These are phyloP conservation scores for Mechanitis messenoides DNA, from an alignment of 2,888 invertebrate species.

Conservation along the genomic window DNA sequence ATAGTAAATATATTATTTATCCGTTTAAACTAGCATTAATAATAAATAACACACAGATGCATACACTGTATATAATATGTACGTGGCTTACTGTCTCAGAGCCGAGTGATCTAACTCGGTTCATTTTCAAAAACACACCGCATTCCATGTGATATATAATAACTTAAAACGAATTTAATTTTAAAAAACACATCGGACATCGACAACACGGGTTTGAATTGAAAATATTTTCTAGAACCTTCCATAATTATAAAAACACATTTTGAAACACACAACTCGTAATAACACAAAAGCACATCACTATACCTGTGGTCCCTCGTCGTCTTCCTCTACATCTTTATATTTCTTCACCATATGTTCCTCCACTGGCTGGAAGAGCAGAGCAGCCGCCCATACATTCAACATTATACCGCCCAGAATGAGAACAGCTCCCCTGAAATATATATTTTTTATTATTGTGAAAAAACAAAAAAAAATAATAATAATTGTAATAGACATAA, in stretches of 20 bases:
- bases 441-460: background rate
- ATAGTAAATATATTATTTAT: background rate
- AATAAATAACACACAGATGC: background rate
- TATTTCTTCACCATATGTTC: constrained; percentile 84
- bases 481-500: no score
- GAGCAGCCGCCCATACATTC: constrained; percentile 89
- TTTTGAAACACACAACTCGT: no score
- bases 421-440: constrained; percentile 83
- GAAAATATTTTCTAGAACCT: no score
- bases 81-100: constrained; percentile 20
- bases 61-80: constrained; percentile 15
- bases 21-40: background rate
- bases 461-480: background rate
- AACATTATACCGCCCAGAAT: constrained; percentile 88
- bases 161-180: background rate
- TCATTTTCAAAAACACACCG: constrained; percentile 24
- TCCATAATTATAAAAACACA: no score
- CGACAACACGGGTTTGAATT: background rate
- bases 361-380: constrained; percentile 90
- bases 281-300: background rate
- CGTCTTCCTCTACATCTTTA: constrained; percentile 62
- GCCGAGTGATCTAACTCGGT: constrained; percentile 16
- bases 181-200: background rate
- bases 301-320: constrained; percentile 60
- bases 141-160: background rate